Conservation (phyloP, 2,888 invertebrate genomes). For the Melipona beecheii region DNA sequence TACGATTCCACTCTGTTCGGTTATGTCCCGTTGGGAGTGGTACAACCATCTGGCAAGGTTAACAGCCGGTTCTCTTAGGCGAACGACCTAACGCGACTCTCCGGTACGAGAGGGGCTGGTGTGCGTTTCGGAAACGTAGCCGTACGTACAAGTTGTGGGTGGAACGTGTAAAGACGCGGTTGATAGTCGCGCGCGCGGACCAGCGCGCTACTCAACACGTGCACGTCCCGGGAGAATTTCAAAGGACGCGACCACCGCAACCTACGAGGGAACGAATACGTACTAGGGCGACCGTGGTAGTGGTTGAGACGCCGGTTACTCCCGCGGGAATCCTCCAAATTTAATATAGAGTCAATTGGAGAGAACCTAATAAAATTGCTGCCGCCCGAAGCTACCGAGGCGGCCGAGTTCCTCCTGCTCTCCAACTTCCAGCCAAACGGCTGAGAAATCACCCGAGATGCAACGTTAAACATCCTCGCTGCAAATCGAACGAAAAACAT, state of each 20-base stretch:
- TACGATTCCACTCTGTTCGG: constrained; percentile 51
- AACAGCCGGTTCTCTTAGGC: constrained; percentile 66
- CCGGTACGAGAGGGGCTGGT: constrained; percentile 39
- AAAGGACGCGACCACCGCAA: constrained; percentile 69
- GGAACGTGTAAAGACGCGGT: constrained; percentile 51
- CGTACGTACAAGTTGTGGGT: constrained; percentile 56
- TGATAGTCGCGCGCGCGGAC: constrained; percentile 12
- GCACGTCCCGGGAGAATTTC: constrained; percentile 65
- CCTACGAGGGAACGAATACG: constrained; percentile 54
- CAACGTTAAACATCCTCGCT: constrained; percentile 80
- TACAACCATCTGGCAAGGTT: constrained; percentile 66
- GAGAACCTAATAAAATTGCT: constrained; percentile 82
- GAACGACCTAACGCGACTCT: constrained; percentile 68
- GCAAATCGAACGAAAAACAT: constrained; percentile 74
- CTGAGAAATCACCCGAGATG: constrained; percentile 79
- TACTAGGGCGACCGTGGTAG: constrained; percentile 52
- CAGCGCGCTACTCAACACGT: constrained; percentile 69
- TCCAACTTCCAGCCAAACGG: constrained; percentile 71
- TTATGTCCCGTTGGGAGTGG: constrained; percentile 45
- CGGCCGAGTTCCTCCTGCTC: constrained; percentile 15
- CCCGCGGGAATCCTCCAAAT: constrained; percentile 80
- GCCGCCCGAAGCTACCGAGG: constrained; percentile 73
- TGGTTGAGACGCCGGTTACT: constrained; percentile 70
- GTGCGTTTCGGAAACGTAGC: constrained; percentile 40
- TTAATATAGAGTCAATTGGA: constrained; percentile 83